These are phyloP conservation scores for Pocillopora grandis DNA, from an alignment of 92 coral and sea anemone species.

Conservation along the genomic window DNA sequence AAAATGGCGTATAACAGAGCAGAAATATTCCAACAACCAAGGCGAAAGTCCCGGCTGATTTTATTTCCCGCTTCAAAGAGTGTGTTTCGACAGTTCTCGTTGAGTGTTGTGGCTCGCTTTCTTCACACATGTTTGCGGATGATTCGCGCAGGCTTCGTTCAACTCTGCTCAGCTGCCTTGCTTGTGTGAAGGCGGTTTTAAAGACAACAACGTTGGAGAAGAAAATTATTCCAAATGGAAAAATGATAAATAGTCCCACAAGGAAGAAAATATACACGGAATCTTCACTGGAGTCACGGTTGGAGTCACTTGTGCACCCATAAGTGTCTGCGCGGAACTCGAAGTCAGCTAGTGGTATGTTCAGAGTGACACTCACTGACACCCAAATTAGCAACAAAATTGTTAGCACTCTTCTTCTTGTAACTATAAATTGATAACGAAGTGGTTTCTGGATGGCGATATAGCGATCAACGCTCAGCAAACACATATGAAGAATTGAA, in stretches of 20 bases:
- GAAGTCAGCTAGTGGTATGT: slow-evolving; percentile 78
- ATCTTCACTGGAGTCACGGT: neutral
- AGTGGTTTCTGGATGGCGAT: slow-evolving; percentile 81
- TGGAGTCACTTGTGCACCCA: slow-evolving; percentile 56
- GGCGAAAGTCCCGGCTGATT: slow-evolving; percentile 82
- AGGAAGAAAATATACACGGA: slow-evolving; percentile 67
- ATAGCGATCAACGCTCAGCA: slow-evolving; percentile 86
- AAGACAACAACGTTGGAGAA: slow-evolving; percentile 80
- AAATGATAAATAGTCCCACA: slow-evolving; percentile 57
- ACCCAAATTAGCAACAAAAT: slow-evolving; percentile 59
- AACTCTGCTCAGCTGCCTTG: slow-evolving; percentile 56
- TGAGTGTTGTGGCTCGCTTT: neutral
- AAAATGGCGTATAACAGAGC: slow-evolving; percentile 86
- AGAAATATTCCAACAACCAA: slow-evolving; percentile 79
- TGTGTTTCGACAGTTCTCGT: slow-evolving; percentile 12
- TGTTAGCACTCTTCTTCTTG: slow-evolving; percentile 48
- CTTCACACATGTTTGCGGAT: slow-evolving; percentile 16
- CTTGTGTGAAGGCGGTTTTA: slow-evolving; percentile 72
- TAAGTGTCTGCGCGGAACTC: slow-evolving; percentile 79
- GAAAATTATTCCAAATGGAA: slow-evolving; percentile 74
- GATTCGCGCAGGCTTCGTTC: slow-evolving; percentile 54
- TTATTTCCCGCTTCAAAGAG: slow-evolving; percentile 71
- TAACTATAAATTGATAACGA: slow-evolving; percentile 69
- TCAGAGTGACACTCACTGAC: slow-evolving; percentile 48
- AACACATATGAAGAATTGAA: slow-evolving; percentile 86